Conservation (phyloP, 2,888 invertebrate genomes). For the Diarsia mendica region DNA sequence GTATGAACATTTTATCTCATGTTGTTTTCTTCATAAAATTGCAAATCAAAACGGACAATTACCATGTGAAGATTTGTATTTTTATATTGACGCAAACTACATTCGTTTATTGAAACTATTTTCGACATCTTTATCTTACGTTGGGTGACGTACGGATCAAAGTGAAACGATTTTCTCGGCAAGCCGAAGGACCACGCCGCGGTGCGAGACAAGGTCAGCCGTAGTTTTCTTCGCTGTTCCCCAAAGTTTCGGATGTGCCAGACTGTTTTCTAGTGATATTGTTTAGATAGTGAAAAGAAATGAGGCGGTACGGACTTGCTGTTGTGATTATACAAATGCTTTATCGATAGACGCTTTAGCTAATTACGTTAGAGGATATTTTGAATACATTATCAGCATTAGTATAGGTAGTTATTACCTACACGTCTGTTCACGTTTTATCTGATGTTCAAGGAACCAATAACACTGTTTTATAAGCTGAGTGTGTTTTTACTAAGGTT, state of each 20-base stretch:
- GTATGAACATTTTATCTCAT: conserved; percentile 11
- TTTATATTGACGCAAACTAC: conserved; percentile 40
- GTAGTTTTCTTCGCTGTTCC: conserved; percentile 89
- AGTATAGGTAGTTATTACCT: conserved; percentile 74
- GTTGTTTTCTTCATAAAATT: conserved; percentile 34
- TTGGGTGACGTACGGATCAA: conserved; percentile 61
- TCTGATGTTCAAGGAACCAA: conserved; percentile 80
- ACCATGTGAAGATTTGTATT: conserved; percentile 53
- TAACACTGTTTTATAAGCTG: conserved; percentile 78
- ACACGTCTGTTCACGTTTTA: conserved; percentile 79
- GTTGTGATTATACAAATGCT: conserved; percentile 90
- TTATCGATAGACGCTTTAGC: conserved; percentile 89
- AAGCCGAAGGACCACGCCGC: conserved; percentile 78
- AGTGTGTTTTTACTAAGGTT: conserved; percentile 76
- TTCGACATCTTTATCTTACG: conserved; percentile 62
- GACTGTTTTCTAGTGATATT: conserved; percentile 88
- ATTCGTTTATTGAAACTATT: conserved; percentile 58
- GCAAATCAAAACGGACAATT: conserved; percentile 49
- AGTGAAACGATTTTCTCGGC: conserved; percentile 84
- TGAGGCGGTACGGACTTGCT: conserved; percentile 83
- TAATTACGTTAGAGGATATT: conserved; percentile 85
- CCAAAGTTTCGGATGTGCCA: conserved; percentile 88
- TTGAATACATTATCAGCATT: conserved; percentile 85
- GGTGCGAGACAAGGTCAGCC: conserved; percentile 87
- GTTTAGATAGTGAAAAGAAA: conserved; percentile 87